A percentile compares a stretch with the other conserved stretches of the same genome.
Evolutionary conservation across 2,797 vertebrate genomes (phyloP).

Genomic region (Mastacembelus armatus): DNA sequence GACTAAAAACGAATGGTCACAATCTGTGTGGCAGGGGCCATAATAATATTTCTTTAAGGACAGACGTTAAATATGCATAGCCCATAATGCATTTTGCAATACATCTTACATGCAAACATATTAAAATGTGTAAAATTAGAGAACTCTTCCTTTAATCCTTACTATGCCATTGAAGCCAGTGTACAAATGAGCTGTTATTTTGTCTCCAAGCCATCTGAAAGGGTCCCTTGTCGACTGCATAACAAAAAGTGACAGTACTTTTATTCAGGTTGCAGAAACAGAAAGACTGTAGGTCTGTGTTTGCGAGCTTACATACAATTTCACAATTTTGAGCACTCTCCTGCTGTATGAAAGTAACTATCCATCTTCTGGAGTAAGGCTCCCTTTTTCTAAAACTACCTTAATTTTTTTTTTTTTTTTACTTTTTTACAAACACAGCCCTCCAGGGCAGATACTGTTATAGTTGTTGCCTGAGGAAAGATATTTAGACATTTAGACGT

Average conservation of each 20-base stretch:
- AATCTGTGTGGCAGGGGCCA: too few species aligned
- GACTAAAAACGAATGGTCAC: too few species aligned
- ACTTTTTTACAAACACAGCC: conserved; percentile 29
- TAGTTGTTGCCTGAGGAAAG: conserved; percentile 44
- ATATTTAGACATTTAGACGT: conserved; percentile 29
- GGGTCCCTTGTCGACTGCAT: not conserved
- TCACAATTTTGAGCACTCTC: not conserved
- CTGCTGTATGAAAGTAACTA: not conserved
- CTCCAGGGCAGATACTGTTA: not conserved
- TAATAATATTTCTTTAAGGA: too few species aligned
- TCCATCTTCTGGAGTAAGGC: conserved; percentile 4
- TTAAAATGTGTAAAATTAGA: too few species aligned
- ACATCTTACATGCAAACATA: too few species aligned
- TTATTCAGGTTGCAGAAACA: not conserved
- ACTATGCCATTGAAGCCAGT: not conserved
- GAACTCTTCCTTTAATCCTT: not conserved
- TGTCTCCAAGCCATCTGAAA: not conserved
- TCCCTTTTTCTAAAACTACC: not conserved
- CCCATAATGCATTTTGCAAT: too few species aligned
- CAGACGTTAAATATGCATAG: too few species aligned
- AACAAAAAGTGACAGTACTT: not conserved
- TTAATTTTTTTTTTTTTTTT: conserved; percentile 8
- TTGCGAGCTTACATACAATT: conserved; percentile 1
- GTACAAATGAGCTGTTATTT: not conserved
- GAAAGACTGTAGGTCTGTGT: conserved; percentile 5